Evolutionary conservation across 2,888 invertebrate genomes (phyloP), one percentile per base, ranked within the genome.

Genomic region (Ypsolopha scabrella): DNA sequence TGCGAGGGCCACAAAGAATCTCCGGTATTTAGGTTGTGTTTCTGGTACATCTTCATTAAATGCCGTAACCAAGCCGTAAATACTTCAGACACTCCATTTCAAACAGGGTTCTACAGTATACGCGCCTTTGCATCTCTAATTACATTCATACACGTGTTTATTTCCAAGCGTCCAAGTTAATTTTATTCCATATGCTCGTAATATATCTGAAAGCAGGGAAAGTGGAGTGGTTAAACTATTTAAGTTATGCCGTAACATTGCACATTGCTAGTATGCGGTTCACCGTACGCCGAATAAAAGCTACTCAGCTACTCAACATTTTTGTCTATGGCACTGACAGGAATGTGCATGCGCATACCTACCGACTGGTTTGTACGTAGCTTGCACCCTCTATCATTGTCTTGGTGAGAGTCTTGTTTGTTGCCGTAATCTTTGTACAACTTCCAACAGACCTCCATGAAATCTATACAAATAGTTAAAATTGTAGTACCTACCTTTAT

Each of bases 11-110:
- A 77, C 62, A 70, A 80, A 75, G 82, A 81, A 86, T 85, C 80
- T 65, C 63, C 60, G 81, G 86, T 83, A 86, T 86, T 85, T 85
- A 80, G 86, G 86, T 86, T 83, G 79, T 76, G 77, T 78, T 78
- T 77, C 76, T 80, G 79, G 80, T 80, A 80, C 79, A 76, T 79
- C 79, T 83, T 79, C 85, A 86, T 86, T 86, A 81, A 86, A 75
- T 75, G 80, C 76, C 74, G 43, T 48, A 24, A 14, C 50, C 36
- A 35, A 10, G 10, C 10, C 47, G n/a, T 38, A 38, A 38, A n/a
- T 14, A 24, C 36, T n/a, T 10, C 47, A 11, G 36, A 8, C 36
- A 35, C 47, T n/a, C 7, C 36, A 33, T 7, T 43, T 7, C 24
- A 24, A 24, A 24, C 24, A 24, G 4, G 24, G 24, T 24, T 24